phyloP scores from a whole-genome alignment of 2,113 vertebrate species.

The Myodes glareolus region DNA sequence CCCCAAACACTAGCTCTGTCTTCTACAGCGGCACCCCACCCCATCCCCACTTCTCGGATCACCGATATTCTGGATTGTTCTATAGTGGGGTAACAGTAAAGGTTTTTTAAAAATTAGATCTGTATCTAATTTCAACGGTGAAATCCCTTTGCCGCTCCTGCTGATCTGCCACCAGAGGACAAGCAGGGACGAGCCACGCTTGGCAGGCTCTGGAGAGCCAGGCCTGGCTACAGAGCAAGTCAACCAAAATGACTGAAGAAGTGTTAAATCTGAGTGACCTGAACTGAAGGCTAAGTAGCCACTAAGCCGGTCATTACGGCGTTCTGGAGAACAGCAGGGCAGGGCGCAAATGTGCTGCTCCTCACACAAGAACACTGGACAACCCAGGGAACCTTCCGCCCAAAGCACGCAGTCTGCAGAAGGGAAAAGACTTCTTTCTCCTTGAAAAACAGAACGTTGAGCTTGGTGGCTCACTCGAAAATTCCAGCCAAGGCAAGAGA shows the following conservation, averaged over 20 bases:
- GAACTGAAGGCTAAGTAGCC: background rate
- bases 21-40: background rate
- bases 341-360: background rate
- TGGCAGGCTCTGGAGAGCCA: background rate
- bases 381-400: background rate
- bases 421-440: constrained; percentile 40
- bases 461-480: background rate
- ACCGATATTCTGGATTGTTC: background rate
- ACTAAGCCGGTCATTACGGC: background rate
- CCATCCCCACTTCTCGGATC: background rate
- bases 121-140: background rate
- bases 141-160: background rate
- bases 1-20: background rate
- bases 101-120: background rate
- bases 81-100: background rate
- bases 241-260: background rate
- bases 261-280: constrained; percentile 9
- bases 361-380: background rate
- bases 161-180: background rate
- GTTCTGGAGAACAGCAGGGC: background rate
- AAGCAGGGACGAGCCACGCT: background rate
- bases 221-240: background rate
- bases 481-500: background rate
- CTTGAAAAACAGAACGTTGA: background rate
- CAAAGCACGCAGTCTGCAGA: background rate